Base-by-base conservation (phyloP, 2,888 invertebrate genomes). In the Melanostoma mellinum region DNA sequence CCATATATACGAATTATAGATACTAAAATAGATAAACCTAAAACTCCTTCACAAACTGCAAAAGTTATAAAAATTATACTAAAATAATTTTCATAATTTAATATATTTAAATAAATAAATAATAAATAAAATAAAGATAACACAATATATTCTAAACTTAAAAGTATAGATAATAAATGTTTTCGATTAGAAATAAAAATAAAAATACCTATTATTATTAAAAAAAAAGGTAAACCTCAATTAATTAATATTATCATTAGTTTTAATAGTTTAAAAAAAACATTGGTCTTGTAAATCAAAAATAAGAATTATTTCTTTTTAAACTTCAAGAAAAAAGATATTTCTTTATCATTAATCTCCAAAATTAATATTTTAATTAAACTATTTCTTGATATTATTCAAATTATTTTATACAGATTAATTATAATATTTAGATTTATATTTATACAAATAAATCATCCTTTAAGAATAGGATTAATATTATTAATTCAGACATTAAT, bases 361-460 rank as follows among this genome's bases (percentile, higher is more conserved):
- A 94, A 94, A 94, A 94, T 93, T 94, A 94, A 93, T 92, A 93
- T 94, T 94, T 94, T 91, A 86, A 88, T 91, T 92, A 94, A 94
- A 94, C 93, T 94, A 94, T 91, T 92, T 92, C 92, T 92, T 94
- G 93, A 91, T 84, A 88, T 89, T 85, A 86, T 89, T 69, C 89
- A 90, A 87, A 86, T 89, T 82, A 86, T 88, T 52, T 35, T 88
- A 73, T 84, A 86, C 50, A 72, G 56, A 10, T 32, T 85, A 46
- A 80, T 85, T 79, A 79, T 86, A 87, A 87, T 92, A 87, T 88
- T 91, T 87, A 87, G 92, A 80, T 89, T 91, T 38, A 86, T 89
- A 86, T 88, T 91, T 88, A 88, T 92, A 87, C 90, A 92, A 86
- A 87, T 91, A 88, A 92, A 90, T 78, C 92, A 93, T 42, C 93